Conservation (phyloP, 2,888 invertebrate genomes). For the Rhagophthalmus giganteus region DNA sequence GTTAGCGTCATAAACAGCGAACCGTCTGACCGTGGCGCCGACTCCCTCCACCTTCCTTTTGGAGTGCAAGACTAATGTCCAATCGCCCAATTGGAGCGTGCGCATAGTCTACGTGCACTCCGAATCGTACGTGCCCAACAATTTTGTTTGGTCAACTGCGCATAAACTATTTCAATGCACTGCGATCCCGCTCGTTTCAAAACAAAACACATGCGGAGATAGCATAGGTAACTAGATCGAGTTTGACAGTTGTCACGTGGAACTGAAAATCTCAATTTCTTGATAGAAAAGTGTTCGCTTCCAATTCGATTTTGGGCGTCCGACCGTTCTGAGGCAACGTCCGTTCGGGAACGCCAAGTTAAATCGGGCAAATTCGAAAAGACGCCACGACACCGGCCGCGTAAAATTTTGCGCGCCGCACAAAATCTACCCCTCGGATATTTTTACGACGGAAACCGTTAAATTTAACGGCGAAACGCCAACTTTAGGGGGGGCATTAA, state of each 20-base stretch:
- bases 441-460: no score
- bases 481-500: no score
- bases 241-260: conserved; percentile 57
- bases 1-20: conserved; percentile 49
- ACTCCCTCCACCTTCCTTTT: conserved; percentile 47
- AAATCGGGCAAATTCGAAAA: neutral
- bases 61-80: conserved; percentile 53
- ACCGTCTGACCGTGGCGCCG: conserved; percentile 52
- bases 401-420: no score
- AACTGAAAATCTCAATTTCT: conserved; percentile 29
- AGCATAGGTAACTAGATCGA: conserved; percentile 55
- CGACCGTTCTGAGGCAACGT: no score
- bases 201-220: conserved; percentile 58
- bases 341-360: no score
- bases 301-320: conserved; percentile 2
- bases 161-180: conserved; percentile 57
- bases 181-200: conserved; percentile 57
- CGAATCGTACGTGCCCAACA: conserved; percentile 26
- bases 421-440: no score
- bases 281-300: conserved; percentile 17
- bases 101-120: conserved; percentile 26
- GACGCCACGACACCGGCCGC: no score
- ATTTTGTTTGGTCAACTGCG: conserved; percentile 49
- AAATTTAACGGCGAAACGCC: no score
- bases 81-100: conserved; percentile 46